Evolutionary conservation across 2,888 invertebrate genomes (phyloP), one percentile per base, ranked within the genome.

Genomic region (Campoplex capitator): DNA sequence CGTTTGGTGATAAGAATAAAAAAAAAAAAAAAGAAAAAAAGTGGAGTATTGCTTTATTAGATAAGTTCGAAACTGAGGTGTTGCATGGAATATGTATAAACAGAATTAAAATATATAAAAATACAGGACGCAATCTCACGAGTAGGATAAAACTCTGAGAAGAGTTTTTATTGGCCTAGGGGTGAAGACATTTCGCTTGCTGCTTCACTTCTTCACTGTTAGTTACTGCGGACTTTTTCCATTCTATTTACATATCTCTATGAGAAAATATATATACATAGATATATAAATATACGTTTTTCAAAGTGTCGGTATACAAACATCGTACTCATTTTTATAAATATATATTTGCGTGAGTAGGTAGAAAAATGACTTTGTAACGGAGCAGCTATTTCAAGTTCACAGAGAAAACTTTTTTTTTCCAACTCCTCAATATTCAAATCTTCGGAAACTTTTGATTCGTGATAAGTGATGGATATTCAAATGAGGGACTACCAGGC

Each of bases 21-120:
- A 76, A 35, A 58, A 35, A 45, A 38, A 56, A 35, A 45, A 38
- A 56, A n/a, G n/a, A n/a, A n/a, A n/a, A 35, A 45, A 38, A 56
- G 35, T 45, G n/a, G 18, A 18, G 65, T 56, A 48, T 51, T 74
- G 77, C 73, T 82, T 82, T 78, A 85, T 85, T 78, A 75, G 78
- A 83, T 83, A 83, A 86, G 75, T 83, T 86, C 38, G 67, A 23
- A 70, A 79, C 62, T n/a, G 32, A 23, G 48, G 58, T 23, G 23
- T 42, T 16, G 32, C 54, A 38, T 45, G 51, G 54, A 86, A 75
- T 83, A 54, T 70, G 62, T 70, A 73, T 65, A 70, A 70, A 78
- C 67, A 42, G 70, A 78, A 83, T 85, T 58, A 62, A 79, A 78
- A 83, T 73, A 32, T 18, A 70, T 67, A 45, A 78, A 75, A 48